Evolutionary conservation across 2,888 invertebrate species (phyloP), one percentile per base, ranked within the genome.

Genomic region (Cancer borealis): DNA sequence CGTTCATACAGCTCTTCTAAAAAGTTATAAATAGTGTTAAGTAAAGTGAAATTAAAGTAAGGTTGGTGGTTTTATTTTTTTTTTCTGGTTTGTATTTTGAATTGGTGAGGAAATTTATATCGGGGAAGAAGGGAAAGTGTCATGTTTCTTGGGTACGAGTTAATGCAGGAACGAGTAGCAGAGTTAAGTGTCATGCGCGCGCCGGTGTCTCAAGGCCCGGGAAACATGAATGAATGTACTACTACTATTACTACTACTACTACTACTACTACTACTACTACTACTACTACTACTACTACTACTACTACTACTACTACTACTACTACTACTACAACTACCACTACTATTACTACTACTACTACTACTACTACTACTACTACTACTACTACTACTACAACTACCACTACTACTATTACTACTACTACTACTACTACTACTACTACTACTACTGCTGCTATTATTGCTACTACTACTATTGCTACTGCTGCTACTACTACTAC

Each of bases 1-100:
- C 60, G 4, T 5, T 47, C 46, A 10, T 39, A 0, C 46, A 17
- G 73, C 88, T 88, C 89, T 93, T 47, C 60, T 92, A 73, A 93
- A 93, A 93, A 39, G 14, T 12, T 14, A 93, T 93, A 93, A 93
- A 93, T 93, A 93, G n/a, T 66, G 47, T 12, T 45, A 10, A 39
- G 10, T 39, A 4, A 6, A 14, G 12, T 1, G n/a, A 30, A n/a
- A 14, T 30, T 0, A 17, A 6, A 0, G 26, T 5, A 8, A 46
- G 3, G 17, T 5, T 0, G 89, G 21, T 46, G 5, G 5, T 21
- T 26, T 73, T 6, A 73, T 6, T n/a, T 0, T 73, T n/a, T 21
- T 17, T 26, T n/a, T n/a, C 5, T n/a, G 12, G n/a, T 30, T 6
- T 79, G 30, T 30, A 79, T 8, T 79, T 30, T 79, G 30, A 79